phyloP scores from a whole-genome alignment of 2,888 invertebrate species.

The Osmoderma eremita region DNA sequence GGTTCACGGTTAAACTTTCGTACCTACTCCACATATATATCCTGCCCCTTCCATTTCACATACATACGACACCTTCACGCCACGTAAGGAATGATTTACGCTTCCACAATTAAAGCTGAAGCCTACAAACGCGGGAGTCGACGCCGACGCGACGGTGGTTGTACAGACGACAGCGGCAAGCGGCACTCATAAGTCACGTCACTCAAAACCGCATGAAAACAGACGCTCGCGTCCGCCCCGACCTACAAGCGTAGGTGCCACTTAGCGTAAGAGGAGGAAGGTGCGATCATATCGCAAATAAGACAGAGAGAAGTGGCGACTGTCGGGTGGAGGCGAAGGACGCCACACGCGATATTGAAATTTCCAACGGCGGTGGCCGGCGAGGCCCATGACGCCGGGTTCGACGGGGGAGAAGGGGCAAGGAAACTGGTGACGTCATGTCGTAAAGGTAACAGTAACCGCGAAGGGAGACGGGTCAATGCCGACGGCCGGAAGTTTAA shows the following conservation, averaged over 20 bases:
- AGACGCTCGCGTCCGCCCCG: background rate
- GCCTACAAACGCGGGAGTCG: background rate
- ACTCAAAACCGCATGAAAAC: conserved; percentile 23
- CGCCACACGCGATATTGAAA: conserved; percentile 13
- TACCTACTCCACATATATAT: too few relatives aligned
- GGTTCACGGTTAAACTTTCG: too few relatives aligned
- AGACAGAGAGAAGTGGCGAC: background rate
- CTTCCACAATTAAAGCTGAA: background rate
- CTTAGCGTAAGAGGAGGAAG: conserved; percentile 1
- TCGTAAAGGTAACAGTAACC: background rate
- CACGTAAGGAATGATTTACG: background rate
- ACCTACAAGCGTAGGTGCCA: background rate
- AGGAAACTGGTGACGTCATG: background rate
- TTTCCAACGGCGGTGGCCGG: conserved; percentile 1
- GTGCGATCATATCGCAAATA: background rate
- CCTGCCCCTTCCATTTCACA: background rate
- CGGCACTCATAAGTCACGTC: conserved; percentile 13
- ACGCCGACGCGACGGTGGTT: background rate
- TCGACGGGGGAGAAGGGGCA: background rate
- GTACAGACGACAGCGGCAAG: background rate
- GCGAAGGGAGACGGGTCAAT: background rate
- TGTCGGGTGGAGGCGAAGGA: background rate
- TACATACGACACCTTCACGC: background rate
- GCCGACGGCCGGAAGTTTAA: background rate
- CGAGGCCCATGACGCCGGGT: too few relatives aligned